These are phyloP conservation scores for Pimephales promelas DNA, from an alignment of 2,113 vertebrate genomes.

Conservation along the genomic window DNA sequence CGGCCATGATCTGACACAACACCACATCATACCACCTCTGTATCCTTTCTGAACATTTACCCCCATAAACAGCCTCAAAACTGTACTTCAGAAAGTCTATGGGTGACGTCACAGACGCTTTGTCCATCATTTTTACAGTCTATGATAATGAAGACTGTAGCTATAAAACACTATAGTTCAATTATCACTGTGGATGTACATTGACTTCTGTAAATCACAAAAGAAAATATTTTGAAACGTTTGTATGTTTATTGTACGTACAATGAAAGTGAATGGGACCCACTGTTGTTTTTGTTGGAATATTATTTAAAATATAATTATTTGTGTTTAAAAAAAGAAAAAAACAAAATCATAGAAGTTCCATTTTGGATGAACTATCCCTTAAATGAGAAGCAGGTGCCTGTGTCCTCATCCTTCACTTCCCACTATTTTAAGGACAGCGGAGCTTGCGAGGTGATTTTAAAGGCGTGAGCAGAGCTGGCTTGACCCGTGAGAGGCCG, in stretches of 20 bases:
- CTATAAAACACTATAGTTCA: not conserved
- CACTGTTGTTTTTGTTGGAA: not conserved
- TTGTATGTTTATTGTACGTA: too few relatives aligned
- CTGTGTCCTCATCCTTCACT: not conserved
- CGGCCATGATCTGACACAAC: too few relatives aligned
- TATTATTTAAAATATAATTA: not conserved
- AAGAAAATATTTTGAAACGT: not conserved
- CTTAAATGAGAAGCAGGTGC: not conserved
- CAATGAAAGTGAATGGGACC: not conserved
- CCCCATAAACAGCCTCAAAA: too few relatives aligned
- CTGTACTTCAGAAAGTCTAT: too few relatives aligned
- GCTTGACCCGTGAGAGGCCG: slow-evolving; percentile 62
- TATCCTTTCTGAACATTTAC: too few relatives aligned
- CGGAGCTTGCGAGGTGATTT: slow-evolving; percentile 62
- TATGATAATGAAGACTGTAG: not conserved
- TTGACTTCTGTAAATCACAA: not conserved
- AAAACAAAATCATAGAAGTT: not conserved
- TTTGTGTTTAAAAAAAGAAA: not conserved
- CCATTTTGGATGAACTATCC: not conserved
- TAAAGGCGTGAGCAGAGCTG: slow-evolving; percentile 64
- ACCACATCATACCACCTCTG: too few relatives aligned
- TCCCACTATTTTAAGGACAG: slow-evolving; percentile 63
- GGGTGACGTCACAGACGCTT: too few relatives aligned
- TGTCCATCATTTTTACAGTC: too few relatives aligned
- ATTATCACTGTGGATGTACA: not conserved